phyloP scores from a whole-genome alignment of 2,113 vertebrate genomes.

The Grammomys surdaster region DNA sequence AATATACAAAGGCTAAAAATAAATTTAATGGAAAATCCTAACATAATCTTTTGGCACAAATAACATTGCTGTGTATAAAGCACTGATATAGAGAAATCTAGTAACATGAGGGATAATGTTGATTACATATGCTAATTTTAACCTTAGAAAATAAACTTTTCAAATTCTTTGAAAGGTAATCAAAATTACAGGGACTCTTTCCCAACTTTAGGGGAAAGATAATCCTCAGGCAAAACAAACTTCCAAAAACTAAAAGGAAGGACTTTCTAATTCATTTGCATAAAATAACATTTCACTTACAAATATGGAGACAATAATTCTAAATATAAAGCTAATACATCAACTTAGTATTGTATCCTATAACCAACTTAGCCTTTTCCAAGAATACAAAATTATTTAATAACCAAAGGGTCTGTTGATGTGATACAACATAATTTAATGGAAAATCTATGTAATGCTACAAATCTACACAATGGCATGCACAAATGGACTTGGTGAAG shows the following conservation, averaged over 20 bases:
- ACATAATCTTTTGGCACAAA: not conserved
- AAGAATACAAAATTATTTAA: slow-evolving; percentile 3
- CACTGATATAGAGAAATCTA: not conserved
- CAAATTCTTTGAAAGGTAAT: slow-evolving; percentile 22
- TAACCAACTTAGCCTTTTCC: slow-evolving; percentile 3
- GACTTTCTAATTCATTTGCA: not conserved
- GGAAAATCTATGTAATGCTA: not conserved
- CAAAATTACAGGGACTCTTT: not conserved
- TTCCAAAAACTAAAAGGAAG: not conserved
- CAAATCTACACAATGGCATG: not conserved
- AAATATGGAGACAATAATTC: not conserved
- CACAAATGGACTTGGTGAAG: not conserved
- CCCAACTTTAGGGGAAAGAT: slow-evolving; percentile 6
- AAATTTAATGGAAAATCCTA: not conserved
- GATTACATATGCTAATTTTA: not conserved
- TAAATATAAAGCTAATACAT: slow-evolving; percentile 24
- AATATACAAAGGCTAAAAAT: not conserved
- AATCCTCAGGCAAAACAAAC: slow-evolving; percentile 7
- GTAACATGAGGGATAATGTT: not conserved
- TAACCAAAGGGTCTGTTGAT: not conserved
- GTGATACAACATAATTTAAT: not conserved
- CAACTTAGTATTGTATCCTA: not conserved
- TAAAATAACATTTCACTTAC: slow-evolving; percentile 44
- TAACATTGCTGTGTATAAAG: not conserved
- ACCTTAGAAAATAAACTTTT: slow-evolving; percentile 13